Conservation (phyloP, 2,113 vertebrate species). For the Hiodon alosoides region DNA sequence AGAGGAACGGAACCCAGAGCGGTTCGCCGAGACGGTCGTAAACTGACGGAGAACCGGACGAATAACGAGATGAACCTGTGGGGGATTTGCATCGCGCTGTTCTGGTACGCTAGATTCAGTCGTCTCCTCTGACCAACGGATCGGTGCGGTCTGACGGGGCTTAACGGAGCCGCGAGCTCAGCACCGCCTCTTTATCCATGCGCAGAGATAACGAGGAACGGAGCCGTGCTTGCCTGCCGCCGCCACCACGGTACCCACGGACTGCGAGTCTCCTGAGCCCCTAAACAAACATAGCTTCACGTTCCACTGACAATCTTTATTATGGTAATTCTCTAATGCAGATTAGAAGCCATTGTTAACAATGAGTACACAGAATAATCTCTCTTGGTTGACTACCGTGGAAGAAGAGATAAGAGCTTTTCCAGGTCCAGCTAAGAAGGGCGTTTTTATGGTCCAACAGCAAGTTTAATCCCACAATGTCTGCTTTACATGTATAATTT, state of each 20-base stretch:
- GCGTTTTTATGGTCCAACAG: conserved; percentile 55
- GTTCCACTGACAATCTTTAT: conserved; percentile 57
- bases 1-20: background rate
- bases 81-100: too few relatives aligned
- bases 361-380: conserved; percentile 63
- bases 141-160: conserved; percentile 5
- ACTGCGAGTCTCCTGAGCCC: conserved; percentile 47
- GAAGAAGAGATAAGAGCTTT: conserved; percentile 44
- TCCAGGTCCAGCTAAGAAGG: conserved; percentile 49
- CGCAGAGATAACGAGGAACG: conserved; percentile 28
- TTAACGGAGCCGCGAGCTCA: background rate
- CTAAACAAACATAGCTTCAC: conserved; percentile 58
- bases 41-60: too few relatives aligned
- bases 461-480: conserved; percentile 41
- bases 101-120: background rate
- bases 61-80: too few relatives aligned
- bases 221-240: conserved; percentile 36
- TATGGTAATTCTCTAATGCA: conserved; percentile 65
- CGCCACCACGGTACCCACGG: conserved; percentile 38
- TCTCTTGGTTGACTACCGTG: conserved; percentile 52
- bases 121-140: background rate
- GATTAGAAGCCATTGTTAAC: conserved; percentile 67
- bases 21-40: too few relatives aligned
- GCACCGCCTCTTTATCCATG: conserved; percentile 16
- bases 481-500: conserved; percentile 36